Base-by-base conservation (phyloP, 2,113 vertebrate genomes). In the Cinclus cinclus region DNA sequence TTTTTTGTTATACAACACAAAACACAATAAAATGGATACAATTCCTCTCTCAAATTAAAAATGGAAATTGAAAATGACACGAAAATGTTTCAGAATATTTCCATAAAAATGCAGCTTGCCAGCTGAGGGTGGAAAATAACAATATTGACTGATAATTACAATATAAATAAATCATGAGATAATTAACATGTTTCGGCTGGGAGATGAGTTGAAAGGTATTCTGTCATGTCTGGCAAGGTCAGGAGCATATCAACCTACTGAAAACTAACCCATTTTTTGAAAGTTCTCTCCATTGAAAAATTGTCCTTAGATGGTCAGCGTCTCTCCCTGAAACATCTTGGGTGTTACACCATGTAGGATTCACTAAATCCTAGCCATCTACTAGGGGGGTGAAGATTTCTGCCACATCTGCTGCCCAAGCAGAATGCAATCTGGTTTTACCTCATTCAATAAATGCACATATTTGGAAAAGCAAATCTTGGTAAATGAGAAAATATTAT, bases 401-500 rank as follows among this genome's bases (percentile, higher is more conserved):
- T 83, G 56, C 33, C 31, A 67, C 21, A 53, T 87, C 63, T 88
- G 55, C 50, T 90, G 71, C 79, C 47, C 71, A 88, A 27, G 25
- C 9, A 67, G 52, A 83, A 85, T 78, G 52, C n/a, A 83, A 70
- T 71, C 28, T 77, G 46, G 14, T 68, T 90, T 82, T 63, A 63
- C 42, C 39, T 82, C 7, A 2, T 88, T 80, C 56, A 86, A 37
- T 68, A 95, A 83, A 90, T 68, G 47, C 0, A 5, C 24, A 55
- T 52, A 90, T 94, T 96, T 96, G 53, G 68, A 93, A 88, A 88
- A 90, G 30, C 33, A 88, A 63, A 75, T 86, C 56, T 68, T 86
- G 71, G 59, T 71, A 85, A 90, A 37, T 37, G n/a, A 60, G 79
- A 93, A 95, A 80, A 91, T 77, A 73, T 27, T 56, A 63, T 52